Evolutionary conservation across 2,113 vertebrate genomes (phyloP).

Genomic region (Clarias gariepinus): DNA sequence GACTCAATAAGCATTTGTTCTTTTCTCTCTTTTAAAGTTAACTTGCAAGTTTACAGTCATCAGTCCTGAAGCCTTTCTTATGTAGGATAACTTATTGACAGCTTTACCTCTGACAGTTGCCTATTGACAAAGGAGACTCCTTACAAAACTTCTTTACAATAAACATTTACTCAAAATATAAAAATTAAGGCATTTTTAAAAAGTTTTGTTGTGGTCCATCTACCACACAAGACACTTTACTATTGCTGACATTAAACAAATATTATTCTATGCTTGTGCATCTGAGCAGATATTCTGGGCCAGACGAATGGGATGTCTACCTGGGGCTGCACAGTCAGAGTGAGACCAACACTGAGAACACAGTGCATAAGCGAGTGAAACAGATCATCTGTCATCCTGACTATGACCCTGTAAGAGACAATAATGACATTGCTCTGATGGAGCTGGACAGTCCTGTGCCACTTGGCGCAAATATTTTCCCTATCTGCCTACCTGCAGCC

Average conservation of each 20-base stretch:
- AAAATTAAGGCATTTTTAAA: not conserved
- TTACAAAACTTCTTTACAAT: not conserved
- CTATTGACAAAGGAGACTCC: not conserved
- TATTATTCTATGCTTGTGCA: not conserved
- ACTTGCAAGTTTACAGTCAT: not conserved
- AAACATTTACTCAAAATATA: not conserved
- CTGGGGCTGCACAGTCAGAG: conserved; percentile 83
- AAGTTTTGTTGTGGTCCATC: not conserved
- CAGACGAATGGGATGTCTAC: conserved; percentile 79
- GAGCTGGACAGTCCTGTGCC: conserved; percentile 77
- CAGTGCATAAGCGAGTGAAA: conserved; percentile 70
- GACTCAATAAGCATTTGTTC: not conserved
- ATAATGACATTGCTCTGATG: conserved; percentile 87
- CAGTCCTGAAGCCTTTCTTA: not conserved
- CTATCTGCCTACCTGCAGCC: conserved; percentile 83
- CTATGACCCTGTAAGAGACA: conserved; percentile 80
- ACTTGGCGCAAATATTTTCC: conserved; percentile 73
- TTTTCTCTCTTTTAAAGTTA: not conserved
- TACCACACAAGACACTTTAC: not conserved
- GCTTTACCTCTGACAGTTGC: not conserved
- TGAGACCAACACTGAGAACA: not conserved
- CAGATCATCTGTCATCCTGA: conserved; percentile 73
- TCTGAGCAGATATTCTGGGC: conserved; percentile 72
- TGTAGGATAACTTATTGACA: not conserved
- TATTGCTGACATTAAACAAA: not conserved